Evolutionary conservation across 2,888 invertebrate species (phyloP), one percentile per base, ranked within the genome.

Genomic region (Atherix ibis): DNA sequence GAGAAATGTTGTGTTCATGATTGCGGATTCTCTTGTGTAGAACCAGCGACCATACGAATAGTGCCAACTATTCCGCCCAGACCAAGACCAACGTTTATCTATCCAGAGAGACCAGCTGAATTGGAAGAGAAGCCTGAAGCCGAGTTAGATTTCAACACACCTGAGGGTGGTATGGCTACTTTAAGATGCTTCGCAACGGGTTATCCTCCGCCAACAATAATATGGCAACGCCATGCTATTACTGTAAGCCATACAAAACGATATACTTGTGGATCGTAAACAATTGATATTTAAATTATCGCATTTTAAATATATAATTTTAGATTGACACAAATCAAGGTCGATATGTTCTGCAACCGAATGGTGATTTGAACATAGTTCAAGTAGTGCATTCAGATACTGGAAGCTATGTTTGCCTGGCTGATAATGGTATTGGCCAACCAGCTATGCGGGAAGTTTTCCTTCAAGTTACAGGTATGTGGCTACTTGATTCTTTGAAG

Each of bases 391-490:
- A 72, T 43, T 73, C 75, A 35, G 92, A 94, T 58, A 71, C 77
- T 16, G 92, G 91, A 24, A 72, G 75, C 9, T 94, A 92, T 57
- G 70, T 81, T 35, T 92, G 92, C 52, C 68, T 76, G 6, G 92
- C 87, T 2, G 75, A 78, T 52, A 92, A 92, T 58, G 72, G 71
- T 3, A 60, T 80, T 17, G 82, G 81, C 13, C 58, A 66, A 31
- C 73, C 82, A 10, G 67, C 71, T 19, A 70, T 73, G 47, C 69
- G 68, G 44, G 73, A 82, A 58, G 68, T 84, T 36, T 66, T 65
- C 37, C 65, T 89, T 8, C 66, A 73, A 40, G 76, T 88, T 32
- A 70, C 70, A 55, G 84, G 88, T 88, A 63, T 64, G 72, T 43
- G 38, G n/a, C n/a, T n/a, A n/a, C n/a, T n/a, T n/a, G n/a, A n/a